Evolutionary conservation across 2,113 vertebrate species (phyloP).

Genomic region (Penelope pileata): DNA sequence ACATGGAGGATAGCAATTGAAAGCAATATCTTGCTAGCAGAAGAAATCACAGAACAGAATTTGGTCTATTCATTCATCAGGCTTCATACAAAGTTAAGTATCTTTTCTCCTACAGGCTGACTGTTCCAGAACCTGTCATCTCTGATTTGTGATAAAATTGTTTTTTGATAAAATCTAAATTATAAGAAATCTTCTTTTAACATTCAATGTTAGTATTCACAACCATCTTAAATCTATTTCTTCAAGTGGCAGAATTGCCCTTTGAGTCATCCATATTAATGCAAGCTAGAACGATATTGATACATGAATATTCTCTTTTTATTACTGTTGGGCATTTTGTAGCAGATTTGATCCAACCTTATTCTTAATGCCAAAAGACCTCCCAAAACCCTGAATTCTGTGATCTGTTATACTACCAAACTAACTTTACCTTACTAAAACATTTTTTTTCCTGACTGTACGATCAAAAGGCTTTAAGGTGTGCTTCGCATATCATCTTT

Average conservation of each 20-base stretch:
- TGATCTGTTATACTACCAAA: neutral
- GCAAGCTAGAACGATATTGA: neutral
- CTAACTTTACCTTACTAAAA: neutral
- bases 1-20: neutral
- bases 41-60: neutral
- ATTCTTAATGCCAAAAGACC: neutral
- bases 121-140: neutral
- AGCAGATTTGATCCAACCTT: conserved; percentile 18
- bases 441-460: neutral
- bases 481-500: neutral
- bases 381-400: neutral
- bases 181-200: neutral
- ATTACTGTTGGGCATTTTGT: conserved; percentile 35
- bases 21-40: neutral
- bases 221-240: neutral
- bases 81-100: neutral
- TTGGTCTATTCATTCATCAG: neutral
- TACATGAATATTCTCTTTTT: conserved; percentile 48
- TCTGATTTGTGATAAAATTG: neutral
- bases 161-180: neutral
- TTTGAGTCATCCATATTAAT: conserved; percentile 22
- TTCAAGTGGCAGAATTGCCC: neutral
- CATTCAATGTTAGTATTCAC: neutral
- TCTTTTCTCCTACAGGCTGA: neutral
- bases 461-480: conserved; percentile 19